Evolutionary conservation across 2,888 invertebrate genomes (phyloP), one percentile per base, ranked within the genome.

Genomic region (Norana najaformis): DNA sequence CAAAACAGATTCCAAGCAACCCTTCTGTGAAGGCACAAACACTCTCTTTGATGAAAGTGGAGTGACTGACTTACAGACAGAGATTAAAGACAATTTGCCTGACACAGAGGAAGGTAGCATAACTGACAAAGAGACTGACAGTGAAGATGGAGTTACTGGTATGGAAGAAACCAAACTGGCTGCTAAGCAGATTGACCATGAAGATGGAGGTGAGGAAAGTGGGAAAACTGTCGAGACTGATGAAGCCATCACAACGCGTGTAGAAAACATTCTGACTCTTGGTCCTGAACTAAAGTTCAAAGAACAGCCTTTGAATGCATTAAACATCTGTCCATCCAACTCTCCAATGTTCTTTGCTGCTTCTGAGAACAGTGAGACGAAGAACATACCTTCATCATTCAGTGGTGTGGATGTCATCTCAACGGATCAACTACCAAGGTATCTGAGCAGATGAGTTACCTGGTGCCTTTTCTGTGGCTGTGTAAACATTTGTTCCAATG

Each of bases 361-460:
- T 69, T n/a, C 30, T 69, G 13, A n/a, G 30, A n/a, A 6, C 8
- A n/a, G n/a, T 69, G 30, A n/a, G 4, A n/a, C n/a, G n/a, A 69
- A n/a, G 69, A 69, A 69, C 69, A 69, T 69, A n/a, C 69, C 69
- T 69, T 69, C n/a, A 13, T 69, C 69, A n/a, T n/a, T n/a, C 69
- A 69, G 69, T 69, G 69, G 69, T 69, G 69, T 69, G n/a, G 69
- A 69, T 69, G 69, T 69, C 69, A n/a, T 69, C 69, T 69, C 69
- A 69, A 16, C 11, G 69, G 69, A 69, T n/a, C 69, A 69, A 69
- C 69, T 69, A n/a, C 69, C 69, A 69, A 69, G 69, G 69, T 69
- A 69, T n/a, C n/a, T 30, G 69, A 69, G n/a, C 47, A 47, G 47
- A 23, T 23, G 23, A 47, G 47, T 47, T 20, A 47, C 4, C 47